Evolutionary conservation across 2,888 invertebrate genomes (phyloP), one percentile per base, ranked within the genome.

Genomic region (Willowsia nigromaculata): DNA sequence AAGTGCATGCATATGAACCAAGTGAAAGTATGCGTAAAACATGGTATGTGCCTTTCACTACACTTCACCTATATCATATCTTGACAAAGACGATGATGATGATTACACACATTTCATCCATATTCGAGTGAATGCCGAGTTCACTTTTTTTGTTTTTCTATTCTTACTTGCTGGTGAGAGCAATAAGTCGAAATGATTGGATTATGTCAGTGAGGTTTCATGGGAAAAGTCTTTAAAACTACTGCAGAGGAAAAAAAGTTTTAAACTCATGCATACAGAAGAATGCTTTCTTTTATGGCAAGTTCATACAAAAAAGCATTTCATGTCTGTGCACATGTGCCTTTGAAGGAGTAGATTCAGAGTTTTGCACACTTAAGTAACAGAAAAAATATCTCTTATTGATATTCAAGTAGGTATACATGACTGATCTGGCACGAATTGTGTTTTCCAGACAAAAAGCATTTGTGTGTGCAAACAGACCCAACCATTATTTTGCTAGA

Each of bases 111-210:
- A 7, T 40, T 62, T 30, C 15, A 33, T 62, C 25, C 30, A 30
- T 47, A 43, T 27, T n/a, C n/a, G 25, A 13, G 27, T 4, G 13
- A 37, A 9, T 37, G 13, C 68, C 40, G 9, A 76, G 27, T 76
- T 22, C 30, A 76, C 30, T 50, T 50, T 71, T 25, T 56, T 56
- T 62, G 1, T 27, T 30, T 62, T 30, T 62, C 27, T 62, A 25
- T 4, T 22, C n/a, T 37, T 68, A 0, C 37, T 56, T 56, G 22
- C 56, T 37, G 30, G 18, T 85, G 76, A n/a, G 85, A 76, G 85
- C 59, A 85, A 85, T 76, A 85, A 85, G 74, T 85, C 74, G 85
- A 76, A 50, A 85, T 85, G 76, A 85, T 85, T 76, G 85, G 85
- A 85, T 85, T 85, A 85, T 76, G 74, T 59, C 76, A 76, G 37